These are phyloP conservation scores for Nothobranchius kuhntae DNA, from an alignment of 2,113 vertebrate genomes.

Conservation along the genomic window DNA sequence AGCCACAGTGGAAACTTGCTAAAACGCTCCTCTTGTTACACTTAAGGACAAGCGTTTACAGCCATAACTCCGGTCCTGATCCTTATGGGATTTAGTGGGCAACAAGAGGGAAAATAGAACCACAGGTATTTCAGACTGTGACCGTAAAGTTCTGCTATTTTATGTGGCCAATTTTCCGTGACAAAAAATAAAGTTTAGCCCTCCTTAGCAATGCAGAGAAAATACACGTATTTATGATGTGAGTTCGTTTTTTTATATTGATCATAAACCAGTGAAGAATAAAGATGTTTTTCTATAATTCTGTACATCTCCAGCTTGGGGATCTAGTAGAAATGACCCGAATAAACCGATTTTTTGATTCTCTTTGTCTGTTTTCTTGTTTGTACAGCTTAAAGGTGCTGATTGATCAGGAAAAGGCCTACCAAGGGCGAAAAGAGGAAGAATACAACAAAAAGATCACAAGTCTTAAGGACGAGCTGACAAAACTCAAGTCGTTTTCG, in stretches of 20 bases:
- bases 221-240: slow-evolving; percentile 63
- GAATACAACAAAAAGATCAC: slow-evolving; percentile 85
- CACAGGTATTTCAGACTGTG: slow-evolving; percentile 45
- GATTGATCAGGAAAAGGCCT: slow-evolving; percentile 87
- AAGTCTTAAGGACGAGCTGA: slow-evolving; percentile 89
- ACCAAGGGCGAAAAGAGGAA: slow-evolving; percentile 86
- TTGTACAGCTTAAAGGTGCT: slow-evolving; percentile 90
- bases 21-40: slow-evolving; percentile 35
- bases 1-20: slow-evolving; percentile 32
- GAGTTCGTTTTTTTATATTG: slow-evolving; percentile 7
- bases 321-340: not conserved
- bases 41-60: slow-evolving; percentile 44
- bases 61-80: slow-evolving; percentile 45
- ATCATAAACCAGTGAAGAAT: slow-evolving; percentile 1
- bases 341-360: not conserved
- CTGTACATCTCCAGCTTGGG: no score
- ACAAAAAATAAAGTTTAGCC: slow-evolving; percentile 53
- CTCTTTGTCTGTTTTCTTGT: slow-evolving; percentile 37
- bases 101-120: slow-evolving; percentile 37
- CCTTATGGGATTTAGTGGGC: slow-evolving; percentile 48
- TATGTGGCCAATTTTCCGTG: slow-evolving; percentile 72
- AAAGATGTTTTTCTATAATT: slow-evolving; percentile 1
- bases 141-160: slow-evolving; percentile 47
- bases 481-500: slow-evolving; percentile 94
- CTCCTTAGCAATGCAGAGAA: slow-evolving; percentile 35